A percentile compares a stretch with the other conserved stretches of the same genome.
Conservation (phyloP, 2,113 vertebrate species). For the Ramphastos sulfuratus region DNA sequence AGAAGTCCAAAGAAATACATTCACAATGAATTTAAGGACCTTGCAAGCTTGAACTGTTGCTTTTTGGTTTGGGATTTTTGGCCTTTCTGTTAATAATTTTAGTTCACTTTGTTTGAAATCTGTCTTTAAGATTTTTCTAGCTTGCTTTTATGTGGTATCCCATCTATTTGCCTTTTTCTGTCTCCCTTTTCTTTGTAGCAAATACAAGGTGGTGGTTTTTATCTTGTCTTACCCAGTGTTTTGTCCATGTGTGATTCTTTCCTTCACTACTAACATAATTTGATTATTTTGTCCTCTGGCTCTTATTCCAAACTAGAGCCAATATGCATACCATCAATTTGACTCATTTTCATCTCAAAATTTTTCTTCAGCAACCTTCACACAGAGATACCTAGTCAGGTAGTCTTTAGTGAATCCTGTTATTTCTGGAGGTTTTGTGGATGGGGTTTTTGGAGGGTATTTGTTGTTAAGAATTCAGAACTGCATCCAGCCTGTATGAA, state of each 20-base stretch:
- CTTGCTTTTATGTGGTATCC: slow-evolving; percentile 39
- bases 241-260: background rate
- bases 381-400: background rate
- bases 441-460: background rate
- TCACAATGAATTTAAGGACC: slow-evolving; percentile 58
- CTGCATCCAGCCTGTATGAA: background rate
- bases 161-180: slow-evolving; percentile 23
- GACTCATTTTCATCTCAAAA: background rate
- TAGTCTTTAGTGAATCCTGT: background rate
- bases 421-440: background rate
- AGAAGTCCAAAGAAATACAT: slow-evolving; percentile 53
- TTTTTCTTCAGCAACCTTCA: background rate
- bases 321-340: background rate
- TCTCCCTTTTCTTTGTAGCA: background rate
- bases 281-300: background rate
- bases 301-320: background rate
- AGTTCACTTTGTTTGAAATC: slow-evolving; percentile 42
- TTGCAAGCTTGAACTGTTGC: slow-evolving; percentile 53
- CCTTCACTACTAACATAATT: slow-evolving; percentile 31
- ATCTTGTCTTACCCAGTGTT: background rate
- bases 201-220: background rate
- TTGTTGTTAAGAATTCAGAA: background rate
- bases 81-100: slow-evolving; percentile 45
- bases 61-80: slow-evolving; percentile 47
- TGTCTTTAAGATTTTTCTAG: slow-evolving; percentile 18